These are phyloP conservation scores for Plotosus lineatus DNA, from an alignment of 2,113 vertebrate genomes.

Conservation along the genomic window DNA sequence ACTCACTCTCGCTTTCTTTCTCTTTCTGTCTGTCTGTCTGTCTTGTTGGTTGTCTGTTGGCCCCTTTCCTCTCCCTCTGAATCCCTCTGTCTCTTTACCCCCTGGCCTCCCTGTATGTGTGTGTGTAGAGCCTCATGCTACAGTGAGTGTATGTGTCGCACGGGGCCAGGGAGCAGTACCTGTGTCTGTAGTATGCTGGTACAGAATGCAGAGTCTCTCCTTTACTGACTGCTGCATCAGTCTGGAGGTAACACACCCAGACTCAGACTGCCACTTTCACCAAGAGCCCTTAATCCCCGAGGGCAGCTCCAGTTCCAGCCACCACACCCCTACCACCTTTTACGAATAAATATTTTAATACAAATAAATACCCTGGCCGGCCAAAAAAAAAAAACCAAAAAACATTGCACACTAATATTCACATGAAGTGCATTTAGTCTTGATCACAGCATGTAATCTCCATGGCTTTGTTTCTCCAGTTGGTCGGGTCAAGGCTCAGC, in stretches of 20 bases:
- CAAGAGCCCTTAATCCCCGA: background rate
- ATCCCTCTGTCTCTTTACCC: slow-evolving; percentile 53
- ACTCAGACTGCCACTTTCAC: slow-evolving; percentile 42
- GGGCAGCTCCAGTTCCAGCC: slow-evolving; percentile 8
- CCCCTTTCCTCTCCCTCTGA: slow-evolving; percentile 43
- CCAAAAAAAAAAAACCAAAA: too few relatives aligned
- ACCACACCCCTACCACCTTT: background rate
- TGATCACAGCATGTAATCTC: too few relatives aligned
- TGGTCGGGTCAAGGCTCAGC: too few relatives aligned
- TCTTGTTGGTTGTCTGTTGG: slow-evolving; percentile 59
- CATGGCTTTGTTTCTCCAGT: too few relatives aligned
- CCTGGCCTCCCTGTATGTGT: slow-evolving; percentile 64
- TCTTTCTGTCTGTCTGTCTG: slow-evolving; percentile 61
- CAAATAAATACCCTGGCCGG: background rate
- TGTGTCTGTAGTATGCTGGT: slow-evolving; percentile 83
- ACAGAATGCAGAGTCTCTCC: slow-evolving; percentile 82
- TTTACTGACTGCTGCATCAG: slow-evolving; percentile 84
- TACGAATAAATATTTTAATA: background rate
- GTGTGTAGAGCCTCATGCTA: slow-evolving; percentile 79
- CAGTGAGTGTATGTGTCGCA: slow-evolving; percentile 78
- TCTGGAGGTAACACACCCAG: slow-evolving; percentile 82
- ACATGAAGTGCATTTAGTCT: too few relatives aligned
- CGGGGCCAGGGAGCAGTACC: slow-evolving; percentile 81
- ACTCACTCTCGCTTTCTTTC: slow-evolving; percentile 28
- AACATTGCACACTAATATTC: too few relatives aligned